Evolutionary conservation across 2,888 invertebrate genomes (phyloP), one percentile per base, ranked within the genome.

Genomic region (Cremastinae sp.): DNA sequence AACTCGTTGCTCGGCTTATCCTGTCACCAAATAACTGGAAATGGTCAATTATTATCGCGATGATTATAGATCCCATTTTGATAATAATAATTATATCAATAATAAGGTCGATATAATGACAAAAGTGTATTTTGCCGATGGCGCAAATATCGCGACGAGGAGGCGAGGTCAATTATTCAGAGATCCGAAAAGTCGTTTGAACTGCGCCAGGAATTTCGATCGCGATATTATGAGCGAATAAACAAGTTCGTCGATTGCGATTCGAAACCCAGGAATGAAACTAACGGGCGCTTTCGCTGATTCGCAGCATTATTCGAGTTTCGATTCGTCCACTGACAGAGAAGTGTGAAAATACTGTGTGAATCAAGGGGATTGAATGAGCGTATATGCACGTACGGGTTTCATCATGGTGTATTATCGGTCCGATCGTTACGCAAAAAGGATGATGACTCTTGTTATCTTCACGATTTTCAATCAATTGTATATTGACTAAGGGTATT

Each of bases 1-100:
- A 22, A 61, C 53, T 66, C 49, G 28, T 62, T 56, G 37, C 28
- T 16, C 49, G 66, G 66, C 39, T 75, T 56, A 66, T 55, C 43
- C 49, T 22, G n/a, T 16, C 16, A 43, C 39, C 28, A 43, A 58
- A 72, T 66, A 12, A 58, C 47, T 22, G 18, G 35, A 28, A 16
- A n/a, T 1, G 28, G 18, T 59, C 28, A 4, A 47, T 47, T 35
- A 56, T 37, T 16, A 37, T 18, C 43, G 14, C 8, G 5, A 53
- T 68, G n/a, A 49, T 45, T 45, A 9, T 28, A 45, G n/a, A 43
- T 61, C 10, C 20, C 14, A 14, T 43, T 43, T 35, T 22, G 14
- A 35, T 66, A 39, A 8, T 18, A 22, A 35, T 47, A 68, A 58
- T 20, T 18, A 20, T 58, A 16, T 22, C 22, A 41, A 16, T 22